Evolutionary conservation across 2,113 vertebrate genomes (phyloP).

Genomic region (Anguilla rostrata): DNA sequence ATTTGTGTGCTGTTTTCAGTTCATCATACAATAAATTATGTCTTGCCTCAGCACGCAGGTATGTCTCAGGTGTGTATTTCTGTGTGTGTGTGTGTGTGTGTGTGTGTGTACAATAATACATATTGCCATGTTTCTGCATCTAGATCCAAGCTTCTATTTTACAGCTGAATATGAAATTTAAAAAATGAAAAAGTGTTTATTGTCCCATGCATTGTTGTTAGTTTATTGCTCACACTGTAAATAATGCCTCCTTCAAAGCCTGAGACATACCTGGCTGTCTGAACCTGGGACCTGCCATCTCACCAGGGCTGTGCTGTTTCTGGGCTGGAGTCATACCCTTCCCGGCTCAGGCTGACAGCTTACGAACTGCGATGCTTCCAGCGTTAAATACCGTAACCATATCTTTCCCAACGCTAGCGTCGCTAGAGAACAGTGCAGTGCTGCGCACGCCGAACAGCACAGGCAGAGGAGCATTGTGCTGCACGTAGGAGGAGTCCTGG

Average conservation of each 20-base stretch:
- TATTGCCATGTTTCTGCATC: neutral
- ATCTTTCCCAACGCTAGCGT: neutral
- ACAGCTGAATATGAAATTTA: too few relatives aligned
- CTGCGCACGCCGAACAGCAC: neutral
- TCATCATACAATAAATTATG: too few relatives aligned
- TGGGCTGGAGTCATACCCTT: constrained; percentile 13
- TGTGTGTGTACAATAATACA: too few relatives aligned
- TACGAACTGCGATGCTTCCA: neutral
- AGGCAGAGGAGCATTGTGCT: neutral
- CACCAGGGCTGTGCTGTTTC: neutral
- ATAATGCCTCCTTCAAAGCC: neutral
- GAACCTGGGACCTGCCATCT: neutral
- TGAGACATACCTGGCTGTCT: constrained; percentile 19
- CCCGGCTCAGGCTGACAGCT: neutral
- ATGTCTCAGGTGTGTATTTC: too few relatives aligned
- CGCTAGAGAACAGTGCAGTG: neutral
- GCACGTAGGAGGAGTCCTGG: neutral
- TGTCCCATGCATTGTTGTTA: neutral
- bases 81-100: too few relatives aligned
- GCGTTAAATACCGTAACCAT: neutral
- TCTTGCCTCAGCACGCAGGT: too few relatives aligned
- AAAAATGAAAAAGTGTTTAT: neutral
- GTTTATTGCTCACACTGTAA: neutral
- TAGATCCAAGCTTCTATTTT: neutral
- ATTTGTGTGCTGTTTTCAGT: too few relatives aligned